Evolutionary conservation across 2,888 invertebrate genomes (phyloP).

Genomic region (Hirtodrosophila cameraria): DNA sequence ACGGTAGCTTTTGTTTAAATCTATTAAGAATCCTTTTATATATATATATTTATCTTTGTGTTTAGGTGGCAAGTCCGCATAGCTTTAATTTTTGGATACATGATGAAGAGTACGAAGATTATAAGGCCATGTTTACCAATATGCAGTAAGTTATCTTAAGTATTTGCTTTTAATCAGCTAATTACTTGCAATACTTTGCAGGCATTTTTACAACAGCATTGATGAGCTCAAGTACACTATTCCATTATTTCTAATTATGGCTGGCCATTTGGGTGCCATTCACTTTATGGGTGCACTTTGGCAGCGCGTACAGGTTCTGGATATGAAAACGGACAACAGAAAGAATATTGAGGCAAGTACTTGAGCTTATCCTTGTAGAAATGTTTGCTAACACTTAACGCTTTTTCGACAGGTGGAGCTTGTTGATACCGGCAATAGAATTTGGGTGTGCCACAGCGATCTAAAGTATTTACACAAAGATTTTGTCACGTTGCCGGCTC

Average conservation of each 20-base stretch:
- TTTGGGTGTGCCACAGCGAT: conserved; percentile 57
- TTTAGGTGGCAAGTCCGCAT: conserved; percentile 76
- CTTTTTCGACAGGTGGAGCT: conserved; percentile 67
- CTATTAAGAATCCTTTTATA: not conserved
- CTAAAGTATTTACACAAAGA: conserved; percentile 70
- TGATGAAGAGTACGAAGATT: conserved; percentile 59
- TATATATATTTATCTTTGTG: not conserved
- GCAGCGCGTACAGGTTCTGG: conserved; percentile 78
- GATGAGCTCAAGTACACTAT: conserved; percentile 49
- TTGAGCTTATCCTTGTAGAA: no score
- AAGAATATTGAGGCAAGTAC: conserved; percentile 66
- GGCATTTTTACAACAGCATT: conserved; percentile 57
- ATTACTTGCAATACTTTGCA: conserved; percentile 14
- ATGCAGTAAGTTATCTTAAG: conserved; percentile 75
- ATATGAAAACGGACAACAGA: conserved; percentile 19
- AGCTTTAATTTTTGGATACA: conserved; percentile 77
- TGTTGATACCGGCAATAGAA: conserved; percentile 78
- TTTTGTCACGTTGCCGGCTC: conserved; percentile 73
- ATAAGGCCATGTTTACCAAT: conserved; percentile 60
- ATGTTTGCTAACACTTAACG: not conserved
- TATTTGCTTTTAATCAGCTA: no score
- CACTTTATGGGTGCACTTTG: conserved; percentile 53
- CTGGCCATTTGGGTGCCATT: conserved; percentile 76
- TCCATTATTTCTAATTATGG: conserved; percentile 61
- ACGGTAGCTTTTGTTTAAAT: conserved; percentile 12